Conservation (phyloP, 2,113 vertebrate species). For the Rutilus rutilus region DNA sequence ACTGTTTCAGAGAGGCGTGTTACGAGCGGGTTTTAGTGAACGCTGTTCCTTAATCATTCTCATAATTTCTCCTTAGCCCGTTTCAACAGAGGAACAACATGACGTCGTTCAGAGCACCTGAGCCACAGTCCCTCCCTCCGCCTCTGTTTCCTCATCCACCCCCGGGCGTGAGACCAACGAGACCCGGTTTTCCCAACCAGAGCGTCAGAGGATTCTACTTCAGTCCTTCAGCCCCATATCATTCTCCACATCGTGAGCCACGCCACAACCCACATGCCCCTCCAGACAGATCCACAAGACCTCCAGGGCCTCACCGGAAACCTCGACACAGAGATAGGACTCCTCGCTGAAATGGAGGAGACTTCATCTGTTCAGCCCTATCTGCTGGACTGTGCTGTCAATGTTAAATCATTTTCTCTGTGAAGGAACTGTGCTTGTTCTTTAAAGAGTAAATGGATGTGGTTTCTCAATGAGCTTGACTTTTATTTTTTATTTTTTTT, state of each 20-base stretch:
- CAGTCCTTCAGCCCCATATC: not conserved
- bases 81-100: constrained; percentile 10
- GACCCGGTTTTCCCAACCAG: not conserved
- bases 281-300: not conserved
- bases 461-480: not conserved
- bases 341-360: not conserved
- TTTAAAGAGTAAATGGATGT: not conserved
- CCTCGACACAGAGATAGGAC: not conserved
- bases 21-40: not conserved
- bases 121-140: not conserved
- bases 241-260: not conserved
- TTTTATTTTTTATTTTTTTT: constrained; percentile 21
- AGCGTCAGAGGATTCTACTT: not conserved
- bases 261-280: not conserved
- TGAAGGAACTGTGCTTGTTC: not conserved
- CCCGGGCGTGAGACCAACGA: not conserved
- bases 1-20: too few relatives aligned
- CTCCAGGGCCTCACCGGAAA: not conserved
- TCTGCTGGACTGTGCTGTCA: not conserved
- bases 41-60: not conserved
- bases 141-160: not conserved
- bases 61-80: constrained; percentile 7
- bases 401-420: not conserved
- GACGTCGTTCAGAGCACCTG: not conserved
- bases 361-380: not conserved